Evolutionary conservation across 2,888 invertebrate genomes (phyloP).

Genomic region (Urechis unicinctus): DNA sequence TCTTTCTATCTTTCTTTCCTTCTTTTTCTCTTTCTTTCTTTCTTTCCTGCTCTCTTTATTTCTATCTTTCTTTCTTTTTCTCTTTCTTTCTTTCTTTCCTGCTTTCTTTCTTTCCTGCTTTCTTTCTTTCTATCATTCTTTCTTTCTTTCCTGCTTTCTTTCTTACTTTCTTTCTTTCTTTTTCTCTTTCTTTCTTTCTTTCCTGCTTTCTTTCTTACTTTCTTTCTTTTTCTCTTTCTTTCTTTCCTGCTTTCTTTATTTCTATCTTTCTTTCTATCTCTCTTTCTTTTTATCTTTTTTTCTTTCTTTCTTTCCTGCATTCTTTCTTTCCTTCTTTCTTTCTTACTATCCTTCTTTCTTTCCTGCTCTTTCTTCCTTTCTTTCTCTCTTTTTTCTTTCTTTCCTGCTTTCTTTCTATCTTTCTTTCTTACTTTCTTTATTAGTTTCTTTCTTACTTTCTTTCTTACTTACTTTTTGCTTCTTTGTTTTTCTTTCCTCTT

Average conservation of each 20-base stretch:
- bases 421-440: neutral
- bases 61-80: neutral
- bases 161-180: neutral
- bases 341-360: neutral
- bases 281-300: neutral
- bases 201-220: neutral
- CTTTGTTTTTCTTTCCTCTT: too few relatives aligned
- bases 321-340: neutral
- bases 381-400: slow-evolving; percentile 1
- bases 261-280: neutral
- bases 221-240: neutral
- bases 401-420: neutral
- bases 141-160: too few relatives aligned
- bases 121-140: too few relatives aligned
- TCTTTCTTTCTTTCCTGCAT: neutral
- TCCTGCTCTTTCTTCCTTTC: neutral
- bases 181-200: neutral
- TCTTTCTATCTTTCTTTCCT: neutral
- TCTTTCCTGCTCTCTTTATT: too few relatives aligned
- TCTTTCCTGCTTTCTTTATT: neutral
- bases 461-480: too few relatives aligned
- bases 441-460: too few relatives aligned
- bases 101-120: too few relatives aligned
- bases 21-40: neutral
- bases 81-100: neutral